phyloP scores from a whole-genome alignment of 2,113 vertebrate species.

The Lophotis ruficrista region DNA sequence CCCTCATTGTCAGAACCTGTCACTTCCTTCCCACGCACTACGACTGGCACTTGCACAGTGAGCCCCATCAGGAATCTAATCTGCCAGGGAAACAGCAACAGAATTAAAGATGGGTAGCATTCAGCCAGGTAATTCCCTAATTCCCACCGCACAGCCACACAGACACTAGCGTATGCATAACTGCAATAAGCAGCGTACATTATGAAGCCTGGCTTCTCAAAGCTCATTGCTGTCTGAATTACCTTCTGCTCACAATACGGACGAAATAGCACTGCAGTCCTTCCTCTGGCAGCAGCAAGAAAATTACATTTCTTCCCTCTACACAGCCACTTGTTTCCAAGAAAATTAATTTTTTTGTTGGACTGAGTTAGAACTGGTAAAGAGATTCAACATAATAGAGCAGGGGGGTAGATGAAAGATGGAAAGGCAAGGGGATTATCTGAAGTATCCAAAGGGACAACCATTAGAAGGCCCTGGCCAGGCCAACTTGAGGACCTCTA shows the following conservation, averaged over 20 bases:
- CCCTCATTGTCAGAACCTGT: background rate
- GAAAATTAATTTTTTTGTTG: background rate
- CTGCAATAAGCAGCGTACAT: background rate
- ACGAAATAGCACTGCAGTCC: background rate
- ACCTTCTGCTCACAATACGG: background rate
- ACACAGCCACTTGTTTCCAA: background rate
- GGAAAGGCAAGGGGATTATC: background rate
- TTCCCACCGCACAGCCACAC: background rate
- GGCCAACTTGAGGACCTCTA: background rate
- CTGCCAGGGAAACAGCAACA: background rate
- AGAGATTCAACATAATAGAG: background rate
- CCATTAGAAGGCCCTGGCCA: background rate
- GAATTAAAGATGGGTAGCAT: background rate
- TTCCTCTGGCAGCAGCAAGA: background rate
- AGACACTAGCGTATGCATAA: background rate
- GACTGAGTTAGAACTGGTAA: background rate
- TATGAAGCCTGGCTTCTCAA: background rate
- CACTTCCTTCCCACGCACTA: background rate
- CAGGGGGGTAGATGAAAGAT: background rate
- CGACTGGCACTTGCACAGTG: background rate
- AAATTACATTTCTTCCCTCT: background rate
- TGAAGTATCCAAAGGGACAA: background rate
- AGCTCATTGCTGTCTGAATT: background rate
- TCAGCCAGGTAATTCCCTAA: background rate
- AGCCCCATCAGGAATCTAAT: background rate